Evolutionary conservation across 1,140 invertebrate genomes (phyloP), one percentile per base, ranked within the genome.

Genomic region (Metaphire vulgaris): DNA sequence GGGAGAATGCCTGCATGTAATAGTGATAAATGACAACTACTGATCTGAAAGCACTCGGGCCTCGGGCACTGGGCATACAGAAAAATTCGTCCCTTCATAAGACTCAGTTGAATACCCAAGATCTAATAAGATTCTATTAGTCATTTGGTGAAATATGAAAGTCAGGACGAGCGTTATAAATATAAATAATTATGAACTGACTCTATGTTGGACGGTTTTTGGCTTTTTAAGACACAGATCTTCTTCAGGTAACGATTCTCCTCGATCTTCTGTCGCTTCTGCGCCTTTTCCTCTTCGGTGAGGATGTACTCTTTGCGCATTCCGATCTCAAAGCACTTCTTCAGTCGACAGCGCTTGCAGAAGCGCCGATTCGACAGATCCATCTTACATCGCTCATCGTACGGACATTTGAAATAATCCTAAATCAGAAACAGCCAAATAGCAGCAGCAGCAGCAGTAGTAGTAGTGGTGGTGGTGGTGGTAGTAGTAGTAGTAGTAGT

Each of bases 241-340:
- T 56, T 56, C 41, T 56, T 56, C 41, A 56, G 41, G 21, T 56
- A 56, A 12, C 41, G 41, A 21, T 56, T 56, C 41, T 56, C 41
- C 21, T 56, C 41, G 21, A 56, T 56, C 41, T 56, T 56, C 41
- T 56, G 41, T 56, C 41, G 41, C 41, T 56, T 56, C 21, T 56
- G 41, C 41, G 41, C 41, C 21, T 56, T 56, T 56, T 56, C 41
- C 21, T 56, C 41, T 21, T 56, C 41, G 6, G 41, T 56, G 6
- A 86, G 74, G 33, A 99, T 99, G 85, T 94, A 95, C 81, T 98
- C 95, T 82, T 95, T 96, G 79, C 94, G 93, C 96, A 99, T 99
- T 0, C 96, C 96, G 76, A 97, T 87, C 72, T 90, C 87, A 80
- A 98, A 92, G 84, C 95, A 98, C 83, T 98, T 98, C 82, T 94